Percentiles rank a stretch among this genome's conserved stretches.
These are phyloP conservation scores for Tetraneura akinire DNA, from an alignment of 1,140 invertebrate species.

Conservation along the genomic window DNA sequence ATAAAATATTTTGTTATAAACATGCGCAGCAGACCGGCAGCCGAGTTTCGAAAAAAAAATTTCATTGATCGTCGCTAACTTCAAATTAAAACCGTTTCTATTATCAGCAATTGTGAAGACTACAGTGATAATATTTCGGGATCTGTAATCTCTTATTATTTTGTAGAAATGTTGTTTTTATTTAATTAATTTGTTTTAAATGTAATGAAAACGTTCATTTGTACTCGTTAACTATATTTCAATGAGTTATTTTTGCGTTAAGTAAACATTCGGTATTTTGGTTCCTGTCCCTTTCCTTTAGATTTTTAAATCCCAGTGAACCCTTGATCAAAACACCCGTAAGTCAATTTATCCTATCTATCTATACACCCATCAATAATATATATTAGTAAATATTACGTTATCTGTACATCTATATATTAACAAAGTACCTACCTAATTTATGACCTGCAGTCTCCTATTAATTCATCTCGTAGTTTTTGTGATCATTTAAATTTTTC, in stretches of 20 bases:
- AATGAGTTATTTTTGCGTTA: background rate
- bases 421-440: background rate
- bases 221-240: background rate
- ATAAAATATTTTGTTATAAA: background rate
- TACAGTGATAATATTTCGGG: slow-evolving; percentile 17
- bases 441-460: background rate
- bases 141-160: slow-evolving; percentile 23
- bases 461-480: background rate
- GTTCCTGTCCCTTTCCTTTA: slow-evolving; percentile 39
- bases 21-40: slow-evolving; percentile 10
- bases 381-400: background rate
- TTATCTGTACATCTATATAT: background rate
- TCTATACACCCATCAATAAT: no score
- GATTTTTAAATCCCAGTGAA: slow-evolving; percentile 1
- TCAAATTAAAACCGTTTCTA: slow-evolving; percentile 29
- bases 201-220: background rate
- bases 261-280: background rate
- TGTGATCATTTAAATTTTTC: background rate
- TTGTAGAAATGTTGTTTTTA: background rate
- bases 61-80: slow-evolving; percentile 48
- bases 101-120: slow-evolving; percentile 26
- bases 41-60: background rate
- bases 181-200: slow-evolving; percentile 12
- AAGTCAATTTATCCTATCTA: slow-evolving; percentile 4
- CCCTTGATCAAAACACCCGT: slow-evolving; percentile 45